Evolutionary conservation across 1,140 invertebrate species (phyloP).

Genomic region (Drosophila sp.): DNA sequence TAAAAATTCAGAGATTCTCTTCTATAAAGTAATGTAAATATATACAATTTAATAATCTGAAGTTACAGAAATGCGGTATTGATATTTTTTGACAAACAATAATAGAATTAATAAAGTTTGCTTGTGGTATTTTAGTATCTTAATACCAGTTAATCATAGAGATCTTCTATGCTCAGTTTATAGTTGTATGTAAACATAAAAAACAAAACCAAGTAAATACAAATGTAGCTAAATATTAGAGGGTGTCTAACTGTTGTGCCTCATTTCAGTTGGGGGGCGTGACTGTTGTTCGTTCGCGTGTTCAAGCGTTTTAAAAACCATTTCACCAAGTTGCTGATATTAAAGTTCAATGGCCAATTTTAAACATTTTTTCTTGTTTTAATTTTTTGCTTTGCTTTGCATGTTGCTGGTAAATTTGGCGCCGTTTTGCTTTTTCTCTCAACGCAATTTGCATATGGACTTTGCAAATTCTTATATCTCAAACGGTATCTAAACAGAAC

Average conservation of each 20-base stretch:
- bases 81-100: too few relatives aligned
- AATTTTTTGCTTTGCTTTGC: slow-evolving; percentile 42
- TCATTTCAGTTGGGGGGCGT: slow-evolving; percentile 49
- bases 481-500: not conserved
- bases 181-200: too few relatives aligned
- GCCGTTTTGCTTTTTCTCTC: slow-evolving; percentile 40
- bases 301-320: slow-evolving; percentile 65
- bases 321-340: slow-evolving; percentile 59
- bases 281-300: slow-evolving; percentile 60
- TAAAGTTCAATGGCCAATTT: slow-evolving; percentile 78
- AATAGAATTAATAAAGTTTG: too few relatives aligned
- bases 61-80: too few relatives aligned
- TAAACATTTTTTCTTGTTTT: slow-evolving; percentile 30
- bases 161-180: too few relatives aligned
- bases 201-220: too few relatives aligned
- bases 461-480: not conserved
- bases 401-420: slow-evolving; percentile 42
- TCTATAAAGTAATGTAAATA: too few relatives aligned
- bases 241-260: not conserved
- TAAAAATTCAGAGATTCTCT: too few relatives aligned
- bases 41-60: too few relatives aligned
- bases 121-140: too few relatives aligned
- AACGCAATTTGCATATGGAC: slow-evolving; percentile 6
- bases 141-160: too few relatives aligned
- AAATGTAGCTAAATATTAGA: not conserved